These are phyloP conservation scores for Scaeva pyrastri DNA, from an alignment of 2,888 invertebrate species.

Conservation along the genomic window DNA sequence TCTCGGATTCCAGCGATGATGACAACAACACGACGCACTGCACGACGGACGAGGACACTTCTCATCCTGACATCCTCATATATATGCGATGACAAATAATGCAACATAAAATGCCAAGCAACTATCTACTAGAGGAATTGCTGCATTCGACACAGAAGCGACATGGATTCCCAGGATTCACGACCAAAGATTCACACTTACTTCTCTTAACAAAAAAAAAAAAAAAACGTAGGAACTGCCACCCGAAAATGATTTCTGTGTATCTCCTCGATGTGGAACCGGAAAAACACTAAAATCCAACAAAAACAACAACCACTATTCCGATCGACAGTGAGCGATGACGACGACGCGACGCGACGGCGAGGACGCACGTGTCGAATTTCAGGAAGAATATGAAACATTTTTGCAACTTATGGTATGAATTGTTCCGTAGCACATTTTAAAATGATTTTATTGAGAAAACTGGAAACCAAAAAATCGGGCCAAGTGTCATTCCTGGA, in stretches of 20 bases:
- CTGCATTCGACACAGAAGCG: conserved; percentile 52
- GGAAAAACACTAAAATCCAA: too few species aligned
- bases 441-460: conserved; percentile 29
- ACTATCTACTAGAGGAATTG: conserved; percentile 16
- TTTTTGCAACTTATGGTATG: conserved; percentile 63
- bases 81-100: conserved; percentile 60
- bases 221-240: conserved; percentile 33
- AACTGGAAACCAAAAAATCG: not conserved
- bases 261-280: conserved; percentile 1
- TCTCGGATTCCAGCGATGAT: conserved; percentile 24
- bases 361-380: conserved; percentile 21
- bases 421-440: conserved; percentile 38
- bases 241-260: conserved; percentile 47
- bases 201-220: conserved; percentile 19
- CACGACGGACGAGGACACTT: not conserved
- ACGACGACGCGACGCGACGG: too few species aligned
- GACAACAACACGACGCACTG: conserved; percentile 5
- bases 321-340: too few species aligned
- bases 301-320: too few species aligned
- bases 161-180: conserved; percentile 30
- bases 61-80: too few species aligned
- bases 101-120: conserved; percentile 45
- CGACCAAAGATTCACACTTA: not conserved
- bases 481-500: not conserved
- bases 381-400: conserved; percentile 48